Evolutionary conservation across 2,888 invertebrate species (phyloP).

Genomic region (Megaustenia siamemsis): DNA sequence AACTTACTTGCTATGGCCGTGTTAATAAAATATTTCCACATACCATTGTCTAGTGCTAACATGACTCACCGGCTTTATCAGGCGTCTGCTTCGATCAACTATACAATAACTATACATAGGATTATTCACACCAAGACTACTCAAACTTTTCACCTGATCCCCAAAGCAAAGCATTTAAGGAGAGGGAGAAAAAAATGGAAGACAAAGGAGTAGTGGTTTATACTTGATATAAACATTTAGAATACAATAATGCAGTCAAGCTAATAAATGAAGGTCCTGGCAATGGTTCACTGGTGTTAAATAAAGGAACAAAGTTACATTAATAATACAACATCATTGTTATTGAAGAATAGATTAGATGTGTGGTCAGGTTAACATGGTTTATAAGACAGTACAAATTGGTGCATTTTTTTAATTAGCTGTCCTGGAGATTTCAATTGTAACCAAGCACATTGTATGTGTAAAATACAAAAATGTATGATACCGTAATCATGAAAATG

Average conservation of each 20-base stretch:
- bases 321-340: neutral
- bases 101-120: constrained; percentile 96
- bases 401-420: no score
- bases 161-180: constrained; percentile 51
- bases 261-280: neutral
- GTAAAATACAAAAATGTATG: constrained; percentile 15
- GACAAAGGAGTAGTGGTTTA: neutral
- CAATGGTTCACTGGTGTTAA: neutral
- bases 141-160: constrained; percentile 93
- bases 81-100: constrained; percentile 96
- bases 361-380: neutral
- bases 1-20: constrained; percentile 7
- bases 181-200: constrained; percentile 31
- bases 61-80: constrained; percentile 92
- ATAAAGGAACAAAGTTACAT: neutral
- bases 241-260: neutral
- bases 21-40: neutral
- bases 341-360: neutral
- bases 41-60: neutral
- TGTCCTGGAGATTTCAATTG: constrained; percentile 3
- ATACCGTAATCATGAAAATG: neutral
- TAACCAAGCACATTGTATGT: constrained; percentile 5
- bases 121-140: constrained; percentile 97
- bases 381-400: no score
- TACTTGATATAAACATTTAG: neutral